phyloP scores from a whole-genome alignment of 2,888 invertebrate species.

The Bellardia pandia region DNA sequence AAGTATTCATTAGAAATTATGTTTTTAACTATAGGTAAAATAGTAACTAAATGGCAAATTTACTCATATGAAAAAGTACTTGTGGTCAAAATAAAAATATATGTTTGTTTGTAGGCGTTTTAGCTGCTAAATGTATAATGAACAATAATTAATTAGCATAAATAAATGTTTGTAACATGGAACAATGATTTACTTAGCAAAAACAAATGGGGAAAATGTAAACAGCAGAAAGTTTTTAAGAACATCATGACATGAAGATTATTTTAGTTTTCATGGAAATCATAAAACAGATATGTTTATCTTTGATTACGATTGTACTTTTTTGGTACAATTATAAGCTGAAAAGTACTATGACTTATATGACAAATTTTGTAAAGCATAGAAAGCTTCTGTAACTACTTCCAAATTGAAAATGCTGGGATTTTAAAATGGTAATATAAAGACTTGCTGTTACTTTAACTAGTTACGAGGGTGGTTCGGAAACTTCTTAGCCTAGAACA shows the following conservation, averaged over 20 bases:
- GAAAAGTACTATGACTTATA: no score
- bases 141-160: constrained; percentile 39
- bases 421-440: no score
- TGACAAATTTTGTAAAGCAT: no score
- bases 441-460: no score
- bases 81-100: background rate
- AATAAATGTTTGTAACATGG: constrained; percentile 27
- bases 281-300: no score
- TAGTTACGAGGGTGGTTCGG: no score
- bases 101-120: background rate
- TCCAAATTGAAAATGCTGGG: no score
- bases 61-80: background rate
- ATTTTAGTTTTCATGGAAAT: background rate
- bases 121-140: constrained; percentile 1
- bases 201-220: background rate
- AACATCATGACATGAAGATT: constrained; percentile 31
- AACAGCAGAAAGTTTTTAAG: background rate
- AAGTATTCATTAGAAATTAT: background rate
- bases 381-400: no score
- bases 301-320: no score
- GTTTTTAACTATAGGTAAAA: no score
- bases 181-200: constrained; percentile 9
- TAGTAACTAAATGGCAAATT: background rate
- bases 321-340: no score
- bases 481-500: no score